Conservation (phyloP, 53 echinoderm and acorn worm genomes). For the Holothuria scabra region DNA sequence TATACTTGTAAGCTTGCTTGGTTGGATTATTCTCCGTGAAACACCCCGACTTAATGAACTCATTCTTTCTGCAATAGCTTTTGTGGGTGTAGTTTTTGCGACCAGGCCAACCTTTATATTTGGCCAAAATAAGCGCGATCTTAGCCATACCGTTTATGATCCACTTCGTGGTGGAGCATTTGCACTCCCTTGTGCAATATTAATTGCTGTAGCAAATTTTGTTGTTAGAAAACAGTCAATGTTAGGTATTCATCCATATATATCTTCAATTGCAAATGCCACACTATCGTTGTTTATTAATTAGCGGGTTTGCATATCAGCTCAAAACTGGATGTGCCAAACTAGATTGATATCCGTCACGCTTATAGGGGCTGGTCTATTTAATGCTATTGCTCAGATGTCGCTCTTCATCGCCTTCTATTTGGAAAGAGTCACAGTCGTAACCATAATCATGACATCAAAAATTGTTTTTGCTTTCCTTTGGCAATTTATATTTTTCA, state of each 20-base stretch:
- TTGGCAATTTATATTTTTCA: neutral
- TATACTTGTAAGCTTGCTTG: neutral
- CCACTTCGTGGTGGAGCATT: neutral
- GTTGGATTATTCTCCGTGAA: slow-evolving; percentile 3
- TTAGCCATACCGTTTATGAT: neutral
- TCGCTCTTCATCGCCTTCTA: neutral
- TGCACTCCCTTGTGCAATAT: neutral
- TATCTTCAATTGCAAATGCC: neutral
- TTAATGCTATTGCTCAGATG: neutral
- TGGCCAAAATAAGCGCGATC: neutral
- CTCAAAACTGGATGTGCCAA: neutral
- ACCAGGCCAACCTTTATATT: neutral
- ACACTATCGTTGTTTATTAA: neutral
- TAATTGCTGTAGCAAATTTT: neutral
- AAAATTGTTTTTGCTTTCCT: slow-evolving; percentile 1
- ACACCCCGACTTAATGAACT: neutral
- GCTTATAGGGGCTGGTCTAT: neutral
- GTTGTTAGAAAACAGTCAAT: neutral
- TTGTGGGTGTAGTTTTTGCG: neutral
- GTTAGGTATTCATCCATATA: neutral
- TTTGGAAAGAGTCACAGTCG: neutral
- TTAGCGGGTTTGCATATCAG: neutral
- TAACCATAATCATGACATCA: neutral
- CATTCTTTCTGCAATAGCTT: neutral
- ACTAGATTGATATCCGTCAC: neutral